Evolutionary conservation across 2,888 invertebrate species (phyloP).

Genomic region (Scaptodrosophila latifasciaeformis): DNA sequence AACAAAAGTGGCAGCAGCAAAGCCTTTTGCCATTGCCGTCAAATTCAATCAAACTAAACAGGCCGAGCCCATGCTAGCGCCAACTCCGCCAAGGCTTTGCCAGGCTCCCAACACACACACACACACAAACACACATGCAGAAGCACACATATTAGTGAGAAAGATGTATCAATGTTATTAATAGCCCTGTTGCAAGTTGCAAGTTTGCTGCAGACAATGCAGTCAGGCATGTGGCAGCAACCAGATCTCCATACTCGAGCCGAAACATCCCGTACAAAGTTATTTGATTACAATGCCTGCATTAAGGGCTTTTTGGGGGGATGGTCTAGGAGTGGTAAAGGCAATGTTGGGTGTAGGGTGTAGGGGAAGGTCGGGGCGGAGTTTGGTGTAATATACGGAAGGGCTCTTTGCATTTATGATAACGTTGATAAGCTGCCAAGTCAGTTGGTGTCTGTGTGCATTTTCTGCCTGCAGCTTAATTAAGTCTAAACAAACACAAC

Average conservation of each 20-base stretch:
- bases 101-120: too few species aligned
- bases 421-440: slow-evolving; percentile 31
- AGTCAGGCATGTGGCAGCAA: too few species aligned
- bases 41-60: slow-evolving; percentile 43
- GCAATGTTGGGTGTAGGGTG: not conserved
- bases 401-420: slow-evolving; percentile 42
- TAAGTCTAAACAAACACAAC: too few species aligned
- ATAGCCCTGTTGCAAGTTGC: slow-evolving; percentile 50
- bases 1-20: slow-evolving; percentile 17
- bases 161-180: slow-evolving; percentile 64
- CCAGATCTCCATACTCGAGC: too few species aligned
- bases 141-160: slow-evolving; percentile 34
- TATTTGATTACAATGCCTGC: slow-evolving; percentile 49
- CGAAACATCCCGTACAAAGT: slow-evolving; percentile 36
- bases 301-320: slow-evolving; percentile 18
- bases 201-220: too few species aligned
- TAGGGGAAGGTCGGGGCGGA: not conserved
- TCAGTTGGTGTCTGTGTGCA: not conserved
- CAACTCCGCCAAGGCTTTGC: not conserved
- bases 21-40: not conserved
- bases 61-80: not conserved
- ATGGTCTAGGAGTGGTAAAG: not conserved
- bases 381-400: too few species aligned
- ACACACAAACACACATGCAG: slow-evolving; percentile 10
- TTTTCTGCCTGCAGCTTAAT: too few species aligned